Evolutionary conservation across 92 coral and sea anemone species (phyloP).

Genomic region (Umimayanthus kanabou): DNA sequence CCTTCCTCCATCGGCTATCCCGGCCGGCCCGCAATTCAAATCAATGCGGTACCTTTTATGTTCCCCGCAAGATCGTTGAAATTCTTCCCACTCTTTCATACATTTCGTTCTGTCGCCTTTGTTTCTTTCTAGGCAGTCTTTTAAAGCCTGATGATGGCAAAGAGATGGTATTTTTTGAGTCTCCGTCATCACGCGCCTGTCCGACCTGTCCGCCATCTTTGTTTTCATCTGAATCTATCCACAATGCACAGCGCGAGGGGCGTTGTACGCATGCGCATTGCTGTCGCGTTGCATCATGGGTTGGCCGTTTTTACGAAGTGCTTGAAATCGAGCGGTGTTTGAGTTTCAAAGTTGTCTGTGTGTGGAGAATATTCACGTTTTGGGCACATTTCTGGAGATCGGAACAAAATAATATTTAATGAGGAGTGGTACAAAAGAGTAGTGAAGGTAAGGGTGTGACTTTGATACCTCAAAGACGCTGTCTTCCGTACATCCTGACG

Average conservation of each 20-base stretch:
- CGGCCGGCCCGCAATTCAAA: too few species aligned
- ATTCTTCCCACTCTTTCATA: conserved; percentile 74
- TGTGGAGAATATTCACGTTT: conserved; percentile 63
- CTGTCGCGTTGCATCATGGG: conserved; percentile 91
- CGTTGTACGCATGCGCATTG: conserved; percentile 71
- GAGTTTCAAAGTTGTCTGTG: conserved; percentile 77
- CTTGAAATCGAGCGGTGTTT: conserved; percentile 95
- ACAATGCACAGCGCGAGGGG: conserved; percentile 40
- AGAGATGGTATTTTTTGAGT: conserved; percentile 18
- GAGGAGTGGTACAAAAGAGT: conserved; percentile 63
- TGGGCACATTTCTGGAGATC: conserved; percentile 56
- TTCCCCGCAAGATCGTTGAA: conserved; percentile 78
- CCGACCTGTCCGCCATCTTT: conserved; percentile 72
- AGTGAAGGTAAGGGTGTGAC: conserved; percentile 60
- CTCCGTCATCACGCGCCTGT: neutral
- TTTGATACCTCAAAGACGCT: conserved; percentile 35
- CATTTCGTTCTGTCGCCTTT: conserved; percentile 84
- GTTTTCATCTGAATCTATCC: conserved; percentile 35
- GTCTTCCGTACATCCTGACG: conserved; percentile 48
- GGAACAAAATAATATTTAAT: conserved; percentile 53
- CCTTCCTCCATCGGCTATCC: too few species aligned
- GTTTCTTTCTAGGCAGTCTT: conserved; percentile 73
- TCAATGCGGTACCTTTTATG: conserved; percentile 57
- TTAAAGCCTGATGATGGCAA: conserved; percentile 75
- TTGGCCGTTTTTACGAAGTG: conserved; percentile 96